These are phyloP conservation scores for Nansenia antarctica DNA, from an alignment of 2,113 vertebrate genomes.

Conservation along the genomic window DNA sequence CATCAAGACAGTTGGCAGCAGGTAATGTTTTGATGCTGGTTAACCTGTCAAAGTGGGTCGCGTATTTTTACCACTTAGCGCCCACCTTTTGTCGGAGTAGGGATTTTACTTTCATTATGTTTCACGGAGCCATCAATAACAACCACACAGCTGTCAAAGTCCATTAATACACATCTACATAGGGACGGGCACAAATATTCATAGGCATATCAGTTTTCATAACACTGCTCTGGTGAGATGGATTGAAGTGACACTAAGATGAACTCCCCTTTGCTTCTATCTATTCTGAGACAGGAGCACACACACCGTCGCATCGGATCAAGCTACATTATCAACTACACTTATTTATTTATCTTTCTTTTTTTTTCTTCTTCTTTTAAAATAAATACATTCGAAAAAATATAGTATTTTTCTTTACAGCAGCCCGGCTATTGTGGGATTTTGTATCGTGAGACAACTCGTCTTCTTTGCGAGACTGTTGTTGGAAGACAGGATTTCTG, in stretches of 20 bases:
- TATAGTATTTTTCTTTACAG: too few relatives aligned
- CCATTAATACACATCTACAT: conserved; percentile 71
- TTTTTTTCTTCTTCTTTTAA: too few relatives aligned
- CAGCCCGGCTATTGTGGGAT: conserved; percentile 6
- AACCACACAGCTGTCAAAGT: conserved; percentile 69
- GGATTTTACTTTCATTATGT: conserved; percentile 73
- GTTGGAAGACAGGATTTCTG: background rate
- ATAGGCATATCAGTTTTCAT: conserved; percentile 61
- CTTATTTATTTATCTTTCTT: conserved; percentile 26
- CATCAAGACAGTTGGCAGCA: conserved; percentile 33
- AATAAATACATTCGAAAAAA: too few relatives aligned
- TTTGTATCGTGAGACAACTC: conserved; percentile 15
- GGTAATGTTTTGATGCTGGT: conserved; percentile 60
- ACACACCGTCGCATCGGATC: conserved; percentile 45
- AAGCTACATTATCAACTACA: conserved; percentile 57
- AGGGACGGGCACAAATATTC: conserved; percentile 62
- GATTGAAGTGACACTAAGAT: conserved; percentile 64
- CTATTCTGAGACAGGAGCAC: conserved; percentile 42
- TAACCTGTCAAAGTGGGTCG: conserved; percentile 67
- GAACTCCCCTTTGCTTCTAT: conserved; percentile 60
- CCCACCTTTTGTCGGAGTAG: conserved; percentile 65
- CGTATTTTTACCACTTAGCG: conserved; percentile 70
- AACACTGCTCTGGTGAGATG: conserved; percentile 51
- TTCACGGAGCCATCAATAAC: conserved; percentile 68
- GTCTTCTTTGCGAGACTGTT: conserved; percentile 14